phyloP scores from a whole-genome alignment of 2,888 invertebrate species.

The Cataglyphis cursor region DNA sequence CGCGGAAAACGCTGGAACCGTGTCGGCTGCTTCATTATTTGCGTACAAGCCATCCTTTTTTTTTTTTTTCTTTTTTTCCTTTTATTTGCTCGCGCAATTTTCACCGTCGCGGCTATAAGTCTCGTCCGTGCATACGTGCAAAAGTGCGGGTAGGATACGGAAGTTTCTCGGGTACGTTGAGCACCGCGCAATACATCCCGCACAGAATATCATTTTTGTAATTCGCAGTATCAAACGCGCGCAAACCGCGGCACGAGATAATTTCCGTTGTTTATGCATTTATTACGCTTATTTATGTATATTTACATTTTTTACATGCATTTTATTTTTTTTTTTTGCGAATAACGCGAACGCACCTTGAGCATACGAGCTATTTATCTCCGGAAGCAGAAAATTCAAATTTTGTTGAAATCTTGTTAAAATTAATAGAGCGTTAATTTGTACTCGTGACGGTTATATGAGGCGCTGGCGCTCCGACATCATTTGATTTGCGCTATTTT shows the following conservation, averaged over 20 bases:
- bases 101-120: constrained; percentile 39
- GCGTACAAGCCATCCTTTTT: constrained; percentile 29
- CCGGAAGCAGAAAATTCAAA: neutral
- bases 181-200: constrained; percentile 20
- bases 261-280: constrained; percentile 49
- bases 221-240: constrained; percentile 30
- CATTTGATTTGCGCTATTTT: constrained; percentile 5
- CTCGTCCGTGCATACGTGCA: constrained; percentile 32
- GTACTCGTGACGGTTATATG: too few relatives aligned
- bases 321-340: neutral
- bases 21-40: constrained; percentile 43
- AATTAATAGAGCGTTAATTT: constrained; percentile 21
- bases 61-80: neutral
- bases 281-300: constrained; percentile 8
- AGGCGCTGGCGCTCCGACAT: neutral
- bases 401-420: constrained; percentile 11
- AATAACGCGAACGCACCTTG: constrained; percentile 24
- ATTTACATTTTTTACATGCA: constrained; percentile 3
- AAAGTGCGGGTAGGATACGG: constrained; percentile 4
- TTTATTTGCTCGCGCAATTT: constrained; percentile 29
- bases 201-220: neutral
- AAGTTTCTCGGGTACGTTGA: constrained; percentile 7
- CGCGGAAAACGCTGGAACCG: constrained; percentile 10
- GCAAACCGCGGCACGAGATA: constrained; percentile 11
- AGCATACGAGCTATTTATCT: constrained; percentile 8